phyloP scores from a whole-genome alignment of 2,888 invertebrate species.

The Nemotelus nigrinus region DNA sequence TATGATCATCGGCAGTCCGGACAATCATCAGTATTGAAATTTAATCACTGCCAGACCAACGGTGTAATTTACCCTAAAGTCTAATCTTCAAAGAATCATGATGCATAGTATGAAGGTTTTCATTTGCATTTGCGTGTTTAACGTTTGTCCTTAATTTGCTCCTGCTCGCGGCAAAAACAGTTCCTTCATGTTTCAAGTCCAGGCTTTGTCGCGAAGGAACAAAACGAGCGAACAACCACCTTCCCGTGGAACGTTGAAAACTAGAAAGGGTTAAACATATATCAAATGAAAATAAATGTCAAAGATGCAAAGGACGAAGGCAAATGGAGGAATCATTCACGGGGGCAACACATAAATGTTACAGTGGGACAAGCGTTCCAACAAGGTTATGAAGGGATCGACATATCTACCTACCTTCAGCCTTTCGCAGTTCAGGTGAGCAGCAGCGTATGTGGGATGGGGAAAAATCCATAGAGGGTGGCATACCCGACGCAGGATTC shows the following conservation, averaged over 20 bases:
- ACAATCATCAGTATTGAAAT: slow-evolving; percentile 31
- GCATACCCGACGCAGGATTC: slow-evolving; percentile 13
- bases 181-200: not conserved
- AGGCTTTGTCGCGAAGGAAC: not conserved
- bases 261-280: slow-evolving; percentile 38
- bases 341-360: not conserved
- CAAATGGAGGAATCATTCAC: not conserved
- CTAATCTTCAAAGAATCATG: slow-evolving; percentile 23
- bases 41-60: slow-evolving; percentile 5
- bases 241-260: slow-evolving; percentile 18
- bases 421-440: slow-evolving; percentile 23
- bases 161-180: not conserved
- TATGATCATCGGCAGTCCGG: too few relatives aligned
- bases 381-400: slow-evolving; percentile 24
- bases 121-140: slow-evolving; percentile 34
- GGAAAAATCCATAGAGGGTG: not conserved
- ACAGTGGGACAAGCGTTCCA: slow-evolving; percentile 12
- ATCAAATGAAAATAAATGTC: slow-evolving; percentile 26
- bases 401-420: slow-evolving; percentile 1
- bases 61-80: slow-evolving; percentile 11
- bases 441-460: not conserved
- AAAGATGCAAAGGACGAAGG: not conserved
- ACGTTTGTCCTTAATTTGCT: slow-evolving; percentile 39
- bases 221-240: not conserved
- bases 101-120: slow-evolving; percentile 24